Evolutionary conservation across 2,888 invertebrate genomes (phyloP).

Genomic region (Cosmia trapezina): DNA sequence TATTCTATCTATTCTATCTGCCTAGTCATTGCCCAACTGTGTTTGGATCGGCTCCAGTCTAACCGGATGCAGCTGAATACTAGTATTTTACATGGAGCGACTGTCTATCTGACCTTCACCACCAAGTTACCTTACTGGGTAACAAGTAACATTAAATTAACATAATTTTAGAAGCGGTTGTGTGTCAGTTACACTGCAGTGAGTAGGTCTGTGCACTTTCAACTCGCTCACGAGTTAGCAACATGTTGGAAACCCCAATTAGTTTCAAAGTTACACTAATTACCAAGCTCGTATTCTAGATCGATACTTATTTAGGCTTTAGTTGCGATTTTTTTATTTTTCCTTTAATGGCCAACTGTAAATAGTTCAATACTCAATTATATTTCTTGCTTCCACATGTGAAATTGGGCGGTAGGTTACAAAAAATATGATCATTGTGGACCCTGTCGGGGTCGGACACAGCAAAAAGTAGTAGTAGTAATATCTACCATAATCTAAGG

Average conservation of each 20-base stretch:
- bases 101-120: neutral
- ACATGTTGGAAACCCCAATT: conserved; percentile 2
- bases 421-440: no score
- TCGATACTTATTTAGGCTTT: no score
- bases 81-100: neutral
- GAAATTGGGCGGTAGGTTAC: no score
- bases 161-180: neutral
- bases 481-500: no score
- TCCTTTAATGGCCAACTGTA: no score
- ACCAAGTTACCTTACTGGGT: neutral
- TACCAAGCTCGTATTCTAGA: neutral
- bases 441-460: no score
- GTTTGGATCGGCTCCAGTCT: neutral
- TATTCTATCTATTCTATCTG: no score
- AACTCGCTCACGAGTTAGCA: no score
- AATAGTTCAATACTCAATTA: no score
- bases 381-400: no score
- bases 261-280: conserved; percentile 8
- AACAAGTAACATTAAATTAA: neutral
- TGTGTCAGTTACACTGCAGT: neutral
- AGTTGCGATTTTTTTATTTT: neutral
- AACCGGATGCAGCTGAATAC: neutral
- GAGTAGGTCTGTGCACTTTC: neutral
- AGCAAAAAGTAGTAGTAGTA: no score
- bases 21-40: neutral